Evolutionary conservation across 2,888 invertebrate species (phyloP), one percentile per base, ranked within the genome.

Genomic region (Thera obeliscata): DNA sequence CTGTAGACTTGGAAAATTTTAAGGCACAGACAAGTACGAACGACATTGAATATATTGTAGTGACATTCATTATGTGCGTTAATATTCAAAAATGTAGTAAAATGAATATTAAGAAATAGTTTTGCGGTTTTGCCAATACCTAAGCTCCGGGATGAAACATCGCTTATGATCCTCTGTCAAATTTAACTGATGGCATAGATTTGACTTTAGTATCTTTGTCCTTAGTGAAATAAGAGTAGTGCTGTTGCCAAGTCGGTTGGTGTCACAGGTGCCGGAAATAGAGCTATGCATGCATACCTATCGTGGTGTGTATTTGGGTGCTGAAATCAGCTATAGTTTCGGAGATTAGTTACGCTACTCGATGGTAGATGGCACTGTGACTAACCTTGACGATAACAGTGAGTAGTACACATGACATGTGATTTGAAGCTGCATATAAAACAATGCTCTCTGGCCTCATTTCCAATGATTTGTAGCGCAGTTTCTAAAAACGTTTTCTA

Each of bases 191-290:
- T 71, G 74, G 80, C 77, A 77, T 76, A 73, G 69, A 76, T 76
- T 74, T 79, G 79, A 80, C 78, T 81, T 83, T 80, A 84, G 74
- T 78, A 78, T 88, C 88, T 91, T 91, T 86, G 87, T 86, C 85
- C 87, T 84, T 82, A 81, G 81, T 83, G 83, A 82, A 84, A 83
- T 81, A 78, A 83, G 69, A 78, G 78, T 74, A 56, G 70, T 73
- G 74, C 78, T 82, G 90, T 87, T 92, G 93, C 92, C 93, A 93
- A 93, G 81, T 86, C 83, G 77, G 70, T 71, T 76, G 78, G 78
- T 83, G 87, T 86, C 88, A 89, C 81, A 81, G 75, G 78, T 80
- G 81, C 84, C 86, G 79, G 85, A 90, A 92, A 91, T 92, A 90
- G 52, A 50, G 79, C 81, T 81, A 74, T 73, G 59, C 65, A 64